phyloP scores from a whole-genome alignment of 2,888 invertebrate genomes.

The Drosophila greeni region DNA sequence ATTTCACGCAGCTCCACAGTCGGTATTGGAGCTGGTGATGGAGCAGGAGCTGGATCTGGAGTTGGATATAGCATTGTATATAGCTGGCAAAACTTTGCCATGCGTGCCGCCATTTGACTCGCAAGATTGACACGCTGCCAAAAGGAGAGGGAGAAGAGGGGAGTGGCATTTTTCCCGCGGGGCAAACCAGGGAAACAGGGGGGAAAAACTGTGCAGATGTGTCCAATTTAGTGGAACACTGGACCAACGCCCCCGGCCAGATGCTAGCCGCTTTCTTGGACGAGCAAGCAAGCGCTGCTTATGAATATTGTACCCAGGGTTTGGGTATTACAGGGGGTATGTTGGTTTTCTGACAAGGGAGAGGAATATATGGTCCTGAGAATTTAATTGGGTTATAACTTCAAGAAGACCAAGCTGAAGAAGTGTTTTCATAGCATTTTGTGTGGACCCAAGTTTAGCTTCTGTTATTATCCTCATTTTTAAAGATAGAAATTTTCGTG shows the following conservation, averaged over 20 bases:
- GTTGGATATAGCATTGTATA: conserved; percentile 5
- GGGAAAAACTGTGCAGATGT: conserved; percentile 64
- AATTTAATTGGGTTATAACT: background rate
- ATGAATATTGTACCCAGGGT: conserved; percentile 17
- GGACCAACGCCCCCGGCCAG: conserved; percentile 39
- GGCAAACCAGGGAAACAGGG: background rate
- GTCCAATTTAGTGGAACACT: conserved; percentile 69
- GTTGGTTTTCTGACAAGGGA: background rate
- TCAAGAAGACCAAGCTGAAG: background rate
- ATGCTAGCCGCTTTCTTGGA: conserved; percentile 13
- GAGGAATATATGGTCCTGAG: background rate
- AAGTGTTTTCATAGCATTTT: background rate
- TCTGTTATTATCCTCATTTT: background rate
- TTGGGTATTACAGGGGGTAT: background rate
- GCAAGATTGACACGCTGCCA: conserved; percentile 72
- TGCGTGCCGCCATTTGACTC: conserved; percentile 71
- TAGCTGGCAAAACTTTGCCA: conserved; percentile 59
- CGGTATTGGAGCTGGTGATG: background rate
- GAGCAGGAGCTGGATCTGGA: conserved; percentile 1
- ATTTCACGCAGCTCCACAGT: conserved; percentile 51
- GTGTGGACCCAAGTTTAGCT: too few relatives aligned
- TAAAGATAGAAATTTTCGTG: background rate
- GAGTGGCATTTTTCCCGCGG: conserved; percentile 3
- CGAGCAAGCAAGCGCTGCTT: conserved; percentile 31
- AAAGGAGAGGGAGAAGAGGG: conserved; percentile 5